Percentiles rank a stretch among this genome's conserved stretches.
Conservation (phyloP, 2,888 invertebrate genomes). For the Acanthopleura granulata region DNA sequence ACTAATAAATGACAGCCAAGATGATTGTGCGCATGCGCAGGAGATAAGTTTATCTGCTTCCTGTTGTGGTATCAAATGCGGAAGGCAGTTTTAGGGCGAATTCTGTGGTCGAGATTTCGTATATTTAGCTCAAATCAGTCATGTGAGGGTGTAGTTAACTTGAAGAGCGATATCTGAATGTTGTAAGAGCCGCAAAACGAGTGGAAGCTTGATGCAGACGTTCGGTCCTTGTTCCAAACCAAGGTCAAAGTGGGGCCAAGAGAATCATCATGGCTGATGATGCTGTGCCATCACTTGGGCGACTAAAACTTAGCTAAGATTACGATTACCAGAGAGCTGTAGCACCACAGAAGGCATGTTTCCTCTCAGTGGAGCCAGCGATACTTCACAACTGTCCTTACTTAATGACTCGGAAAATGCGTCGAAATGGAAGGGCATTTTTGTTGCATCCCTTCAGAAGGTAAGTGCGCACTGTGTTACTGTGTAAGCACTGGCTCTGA, state of each 20-base stretch:
- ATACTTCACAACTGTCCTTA: not conserved
- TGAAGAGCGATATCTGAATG: not conserved
- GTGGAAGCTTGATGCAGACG: not conserved
- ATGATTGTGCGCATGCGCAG: slow-evolving; percentile 12
- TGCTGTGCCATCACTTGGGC: not conserved
- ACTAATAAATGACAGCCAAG: slow-evolving; percentile 10
- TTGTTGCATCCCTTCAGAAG: slow-evolving; percentile 88
- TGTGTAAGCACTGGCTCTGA: too few relatives aligned
- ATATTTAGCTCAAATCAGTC: not conserved
- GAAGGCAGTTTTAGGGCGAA: not conserved
- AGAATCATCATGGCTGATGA: not conserved
- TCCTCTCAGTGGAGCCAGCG: not conserved
- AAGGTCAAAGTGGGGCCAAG: not conserved
- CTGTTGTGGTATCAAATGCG: slow-evolving; percentile 17
- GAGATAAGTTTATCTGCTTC: slow-evolving; percentile 13
- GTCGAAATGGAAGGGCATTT: slow-evolving; percentile 92
- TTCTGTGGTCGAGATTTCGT: not conserved
- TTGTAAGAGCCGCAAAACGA: not conserved
- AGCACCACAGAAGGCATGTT: not conserved
- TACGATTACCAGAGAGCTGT: not conserved
- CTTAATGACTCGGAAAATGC: slow-evolving; percentile 77
- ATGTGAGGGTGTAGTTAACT: not conserved
- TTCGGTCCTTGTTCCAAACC: not conserved
- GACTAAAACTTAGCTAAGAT: not conserved
- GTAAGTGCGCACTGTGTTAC: slow-evolving; percentile 71